Evolutionary conservation across 2,113 vertebrate species (phyloP).

Genomic region (Caretta caretta): DNA sequence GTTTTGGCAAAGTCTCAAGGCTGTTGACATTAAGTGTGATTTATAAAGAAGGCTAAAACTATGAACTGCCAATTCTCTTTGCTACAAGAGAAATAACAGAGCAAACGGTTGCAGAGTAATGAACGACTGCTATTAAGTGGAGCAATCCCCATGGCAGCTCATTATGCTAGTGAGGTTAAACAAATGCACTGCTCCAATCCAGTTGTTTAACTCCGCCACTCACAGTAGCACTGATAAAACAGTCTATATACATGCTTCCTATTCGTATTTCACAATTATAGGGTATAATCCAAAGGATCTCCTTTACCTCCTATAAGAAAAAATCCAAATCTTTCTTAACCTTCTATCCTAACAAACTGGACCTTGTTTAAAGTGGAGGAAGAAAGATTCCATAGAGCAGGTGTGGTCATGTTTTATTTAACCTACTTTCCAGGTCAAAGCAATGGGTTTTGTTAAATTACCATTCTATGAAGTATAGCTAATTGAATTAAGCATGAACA

Average conservation of each 20-base stretch:
- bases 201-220: conserved; percentile 53
- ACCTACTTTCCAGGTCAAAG: conserved; percentile 67
- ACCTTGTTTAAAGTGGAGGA: not conserved
- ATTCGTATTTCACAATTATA: not conserved
- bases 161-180: conserved; percentile 77
- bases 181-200: conserved; percentile 75
- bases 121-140: conserved; percentile 73
- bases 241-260: conserved; percentile 30
- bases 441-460: conserved; percentile 61
- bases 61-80: conserved; percentile 64
- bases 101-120: conserved; percentile 76
- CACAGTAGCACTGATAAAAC: conserved; percentile 40
- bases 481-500: not conserved
- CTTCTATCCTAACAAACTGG: conserved; percentile 31
- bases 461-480: conserved; percentile 45
- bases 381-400: conserved; percentile 14
- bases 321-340: conserved; percentile 45
- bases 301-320: not conserved
- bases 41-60: conserved; percentile 63
- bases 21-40: conserved; percentile 70
- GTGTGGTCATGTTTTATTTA: conserved; percentile 70
- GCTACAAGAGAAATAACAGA: conserved; percentile 61
- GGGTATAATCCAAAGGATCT: conserved; percentile 34
- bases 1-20: conserved; percentile 72
- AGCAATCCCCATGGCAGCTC: conserved; percentile 76